Evolutionary conservation across 2,797 vertebrate species (phyloP), one percentile per base, ranked within the genome.

Genomic region (Acanthopagrus latus): DNA sequence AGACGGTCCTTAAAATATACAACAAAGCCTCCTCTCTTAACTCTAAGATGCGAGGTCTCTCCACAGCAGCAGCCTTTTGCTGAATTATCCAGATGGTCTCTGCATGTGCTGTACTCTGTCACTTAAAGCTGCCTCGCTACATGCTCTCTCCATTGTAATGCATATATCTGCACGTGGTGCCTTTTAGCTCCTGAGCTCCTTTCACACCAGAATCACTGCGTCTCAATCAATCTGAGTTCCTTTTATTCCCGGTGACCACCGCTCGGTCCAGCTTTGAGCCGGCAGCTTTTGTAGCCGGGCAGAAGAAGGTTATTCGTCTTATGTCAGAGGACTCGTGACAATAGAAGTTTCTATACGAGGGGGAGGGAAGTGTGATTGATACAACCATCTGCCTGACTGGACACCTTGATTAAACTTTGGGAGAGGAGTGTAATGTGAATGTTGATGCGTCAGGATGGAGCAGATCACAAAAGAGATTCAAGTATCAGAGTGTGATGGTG

Each of bases 301-400:
- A 76, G 81, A 60, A 29, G 85, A 83, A 65, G 83, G 89, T 87
- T 92, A 91, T 92, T 94, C 78, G 87, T 93, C 89, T 93, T 81
- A 75, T 89, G 85, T 86, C 80, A 67, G 83, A 74, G 81, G 48
- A 75, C 48, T 44, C 62, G 27, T 80, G 80, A 94, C 89, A 92
- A 92, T 83, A 71, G 84, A 44, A 58, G 63, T 80, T 84, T 82
- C 66, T 83, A 57, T 65, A 78, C 66, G 67, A 69, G 59, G 14
- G 27, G 18, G 10, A 17, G 27, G 17, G 14, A 20, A 21, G 70
- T 87, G 80, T 91, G 91, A 90, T 91, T 80, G 86, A 94, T 93
- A 82, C 58, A 87, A 90, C 92, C 93, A 94, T 94, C 94, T 95
- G 93, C 78, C 82, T 81, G 71, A 69, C 51, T n/a, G 68, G 73